Evolutionary conservation across 2,888 invertebrate species (phyloP).

Genomic region (Mesorhabditis sp.): DNA sequence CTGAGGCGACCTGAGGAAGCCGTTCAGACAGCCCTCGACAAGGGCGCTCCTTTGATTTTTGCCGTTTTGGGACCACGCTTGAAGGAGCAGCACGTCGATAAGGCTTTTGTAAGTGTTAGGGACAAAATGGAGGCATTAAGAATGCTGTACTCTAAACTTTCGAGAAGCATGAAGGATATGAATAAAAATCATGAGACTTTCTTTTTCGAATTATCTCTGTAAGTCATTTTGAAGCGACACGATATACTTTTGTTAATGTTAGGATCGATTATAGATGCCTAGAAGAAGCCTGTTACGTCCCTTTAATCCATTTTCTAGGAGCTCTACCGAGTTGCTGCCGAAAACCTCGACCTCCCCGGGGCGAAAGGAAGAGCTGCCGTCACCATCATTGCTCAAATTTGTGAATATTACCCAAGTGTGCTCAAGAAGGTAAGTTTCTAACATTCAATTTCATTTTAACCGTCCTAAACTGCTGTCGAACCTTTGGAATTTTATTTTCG

Average conservation of each 20-base stretch:
- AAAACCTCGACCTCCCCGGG: constrained; percentile 3
- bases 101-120: not conserved
- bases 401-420: not conserved
- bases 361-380: not conserved
- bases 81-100: not conserved
- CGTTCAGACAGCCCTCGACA: not conserved
- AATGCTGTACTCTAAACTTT: too few relatives aligned
- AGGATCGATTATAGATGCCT: too few relatives aligned
- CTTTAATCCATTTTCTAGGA: not conserved
- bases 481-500: too few relatives aligned
- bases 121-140: too few relatives aligned
- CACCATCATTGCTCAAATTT: not conserved
- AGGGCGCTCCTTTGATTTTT: not conserved
- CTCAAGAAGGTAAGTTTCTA: not conserved
- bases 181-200: too few relatives aligned
- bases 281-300: too few relatives aligned
- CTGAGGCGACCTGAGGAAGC: not conserved
- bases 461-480: too few relatives aligned
- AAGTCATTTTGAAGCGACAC: too few relatives aligned
- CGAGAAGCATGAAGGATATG: too few relatives aligned
- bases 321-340: constrained; percentile 2
- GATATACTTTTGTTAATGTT: too few relatives aligned
- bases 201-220: too few relatives aligned
- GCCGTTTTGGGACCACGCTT: constrained; percentile 7
- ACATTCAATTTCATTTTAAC: not conserved